phyloP scores from a whole-genome alignment of 2,113 vertebrate genomes.

The Pithys albifrons region DNA sequence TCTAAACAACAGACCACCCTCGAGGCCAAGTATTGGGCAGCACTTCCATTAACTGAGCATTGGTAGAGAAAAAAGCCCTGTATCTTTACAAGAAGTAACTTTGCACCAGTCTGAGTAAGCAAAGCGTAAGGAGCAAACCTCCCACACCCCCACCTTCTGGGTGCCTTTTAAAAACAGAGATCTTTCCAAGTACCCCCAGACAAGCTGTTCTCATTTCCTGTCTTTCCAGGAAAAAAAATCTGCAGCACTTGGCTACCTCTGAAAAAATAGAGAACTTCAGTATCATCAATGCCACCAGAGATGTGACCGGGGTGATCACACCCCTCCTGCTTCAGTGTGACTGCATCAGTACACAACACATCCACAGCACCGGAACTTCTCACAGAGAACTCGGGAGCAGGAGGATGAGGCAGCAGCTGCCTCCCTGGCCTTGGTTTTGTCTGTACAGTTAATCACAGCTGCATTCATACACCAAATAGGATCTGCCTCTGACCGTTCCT shows the following conservation, averaged over 20 bases:
- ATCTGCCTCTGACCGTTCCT: background rate
- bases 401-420: background rate
- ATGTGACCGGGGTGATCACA: background rate
- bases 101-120: background rate
- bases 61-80: background rate
- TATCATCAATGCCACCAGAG: rapidly evolving
- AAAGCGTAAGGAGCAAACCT: background rate
- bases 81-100: background rate
- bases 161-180: background rate
- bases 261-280: background rate
- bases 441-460: background rate
- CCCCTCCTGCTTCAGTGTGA: background rate
- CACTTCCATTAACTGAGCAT: background rate
- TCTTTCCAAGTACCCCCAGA: background rate
- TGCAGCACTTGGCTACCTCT: background rate
- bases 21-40: background rate
- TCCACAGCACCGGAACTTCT: background rate
- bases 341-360: background rate
- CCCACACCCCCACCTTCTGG: background rate
- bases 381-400: background rate
- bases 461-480: background rate
- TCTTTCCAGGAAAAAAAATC: background rate
- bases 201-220: background rate
- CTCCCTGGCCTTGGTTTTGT: background rate
- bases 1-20: background rate